Percentiles rank a stretch among this genome's conserved stretches.
Evolutionary conservation across 1,140 invertebrate species (phyloP).

Genomic region (Helicoverpa zea): DNA sequence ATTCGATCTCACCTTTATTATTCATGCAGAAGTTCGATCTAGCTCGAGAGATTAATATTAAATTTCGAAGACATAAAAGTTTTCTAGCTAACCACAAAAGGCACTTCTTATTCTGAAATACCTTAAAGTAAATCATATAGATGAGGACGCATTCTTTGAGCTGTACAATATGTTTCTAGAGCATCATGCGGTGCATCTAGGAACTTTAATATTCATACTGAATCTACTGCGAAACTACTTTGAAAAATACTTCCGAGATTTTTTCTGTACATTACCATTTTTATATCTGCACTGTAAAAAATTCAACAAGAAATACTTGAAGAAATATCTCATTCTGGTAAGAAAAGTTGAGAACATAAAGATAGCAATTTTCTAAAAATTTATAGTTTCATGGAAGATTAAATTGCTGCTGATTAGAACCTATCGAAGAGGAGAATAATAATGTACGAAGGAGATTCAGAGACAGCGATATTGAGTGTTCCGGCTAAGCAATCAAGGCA

Average conservation of each 20-base stretch:
- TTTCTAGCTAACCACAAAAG: background rate
- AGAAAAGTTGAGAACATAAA: background rate
- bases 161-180: background rate
- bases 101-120: background rate
- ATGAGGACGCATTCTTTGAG: background rate
- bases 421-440: background rate
- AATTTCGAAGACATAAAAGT: background rate
- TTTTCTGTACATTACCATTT: constrained; percentile 30
- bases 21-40: constrained; percentile 7
- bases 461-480: background rate
- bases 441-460: too few relatives aligned
- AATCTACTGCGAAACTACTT: constrained; percentile 41
- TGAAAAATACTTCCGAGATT: constrained; percentile 18
- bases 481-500: constrained; percentile 26
- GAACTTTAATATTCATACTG: constrained; percentile 43
- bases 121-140: background rate
- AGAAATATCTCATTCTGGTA: background rate
- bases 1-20: constrained; percentile 5
- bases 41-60: background rate
- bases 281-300: background rate
- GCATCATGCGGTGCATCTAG: constrained; percentile 26
- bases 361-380: too few relatives aligned
- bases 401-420: too few relatives aligned
- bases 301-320: background rate
- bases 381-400: too few relatives aligned